Conservation (phyloP, 1,140 invertebrate genomes). For the Drosophila funebris region DNA sequence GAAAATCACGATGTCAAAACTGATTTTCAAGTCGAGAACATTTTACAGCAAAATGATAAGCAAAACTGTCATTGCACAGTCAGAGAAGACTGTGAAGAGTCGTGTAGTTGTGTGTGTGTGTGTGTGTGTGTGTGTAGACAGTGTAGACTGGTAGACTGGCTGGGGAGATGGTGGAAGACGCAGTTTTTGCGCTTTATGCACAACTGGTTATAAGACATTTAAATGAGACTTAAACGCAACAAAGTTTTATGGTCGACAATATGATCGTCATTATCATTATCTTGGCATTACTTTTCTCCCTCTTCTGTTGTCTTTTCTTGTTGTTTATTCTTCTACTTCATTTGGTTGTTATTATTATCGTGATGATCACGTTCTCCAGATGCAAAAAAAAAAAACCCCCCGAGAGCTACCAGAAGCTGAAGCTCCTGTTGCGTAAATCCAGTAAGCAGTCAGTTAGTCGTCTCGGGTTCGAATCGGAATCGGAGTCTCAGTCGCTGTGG, state of each 20-base stretch:
- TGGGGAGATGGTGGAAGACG: not conserved
- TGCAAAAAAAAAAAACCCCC: constrained; percentile 32
- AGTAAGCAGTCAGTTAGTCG: constrained; percentile 70
- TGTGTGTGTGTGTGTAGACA: no score
- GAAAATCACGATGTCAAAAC: constrained; percentile 44
- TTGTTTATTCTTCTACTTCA: constrained; percentile 13
- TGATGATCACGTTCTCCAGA: constrained; percentile 64
- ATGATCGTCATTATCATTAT: constrained; percentile 45
- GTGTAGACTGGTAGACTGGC: not conserved
- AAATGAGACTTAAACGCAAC: constrained; percentile 45
- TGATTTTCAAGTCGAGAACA: constrained; percentile 49
- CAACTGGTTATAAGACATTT: constrained; percentile 67
- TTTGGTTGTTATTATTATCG: constrained; percentile 60
- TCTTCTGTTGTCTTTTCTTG: constrained; percentile 34
- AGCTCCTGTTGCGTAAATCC: constrained; percentile 80
- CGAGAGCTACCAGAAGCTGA: constrained; percentile 57
- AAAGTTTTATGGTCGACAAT: constrained; percentile 24
- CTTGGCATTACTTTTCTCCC: constrained; percentile 16
- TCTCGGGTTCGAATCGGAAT: constrained; percentile 35
- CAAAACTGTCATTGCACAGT: constrained; percentile 68
- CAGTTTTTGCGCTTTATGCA: constrained; percentile 33
- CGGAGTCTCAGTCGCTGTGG: not conserved
- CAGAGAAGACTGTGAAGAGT: constrained; percentile 9
- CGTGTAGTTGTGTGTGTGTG: not conserved
- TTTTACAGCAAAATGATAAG: constrained; percentile 72